A percentile compares a stretch with the other conserved stretches of the same genome.
phyloP scores from a whole-genome alignment of 2,113 vertebrate species.

The Notothenia rossii region DNA sequence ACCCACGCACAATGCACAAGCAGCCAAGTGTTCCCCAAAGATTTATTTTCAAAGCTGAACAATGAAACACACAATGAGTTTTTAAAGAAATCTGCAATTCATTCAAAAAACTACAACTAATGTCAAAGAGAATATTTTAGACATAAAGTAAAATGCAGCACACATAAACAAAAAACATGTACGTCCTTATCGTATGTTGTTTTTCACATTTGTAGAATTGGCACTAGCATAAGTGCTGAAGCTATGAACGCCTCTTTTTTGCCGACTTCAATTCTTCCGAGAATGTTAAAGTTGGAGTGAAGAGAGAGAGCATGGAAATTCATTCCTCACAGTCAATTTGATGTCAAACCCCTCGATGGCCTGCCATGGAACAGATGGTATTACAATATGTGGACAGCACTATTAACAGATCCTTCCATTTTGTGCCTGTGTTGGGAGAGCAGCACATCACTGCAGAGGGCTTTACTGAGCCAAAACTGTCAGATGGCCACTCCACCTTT shows the following conservation, averaged over 20 bases:
- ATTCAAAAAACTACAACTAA: background rate
- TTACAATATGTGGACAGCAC: conserved; percentile 73
- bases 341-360: conserved; percentile 59
- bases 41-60: conserved; percentile 8
- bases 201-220: background rate
- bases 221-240: conserved; percentile 2
- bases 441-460: conserved; percentile 40
- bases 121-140: background rate
- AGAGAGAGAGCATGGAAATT: conserved; percentile 58
- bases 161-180: background rate
- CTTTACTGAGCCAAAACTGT: conserved; percentile 61
- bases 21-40: background rate
- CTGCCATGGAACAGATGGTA: conserved; percentile 74
- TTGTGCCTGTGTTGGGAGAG: conserved; percentile 58
- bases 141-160: background rate
- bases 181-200: background rate
- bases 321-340: conserved; percentile 67
- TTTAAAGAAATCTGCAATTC: conserved; percentile 8
- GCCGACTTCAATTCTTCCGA: conserved; percentile 1
- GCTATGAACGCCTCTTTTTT: background rate
- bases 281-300: conserved; percentile 34
- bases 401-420: conserved; percentile 74
- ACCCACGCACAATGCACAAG: background rate
- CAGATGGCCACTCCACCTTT: conserved; percentile 71
- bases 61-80: background rate